phyloP scores from a whole-genome alignment of 2,888 invertebrate genomes.

The Aphodius granarius region DNA sequence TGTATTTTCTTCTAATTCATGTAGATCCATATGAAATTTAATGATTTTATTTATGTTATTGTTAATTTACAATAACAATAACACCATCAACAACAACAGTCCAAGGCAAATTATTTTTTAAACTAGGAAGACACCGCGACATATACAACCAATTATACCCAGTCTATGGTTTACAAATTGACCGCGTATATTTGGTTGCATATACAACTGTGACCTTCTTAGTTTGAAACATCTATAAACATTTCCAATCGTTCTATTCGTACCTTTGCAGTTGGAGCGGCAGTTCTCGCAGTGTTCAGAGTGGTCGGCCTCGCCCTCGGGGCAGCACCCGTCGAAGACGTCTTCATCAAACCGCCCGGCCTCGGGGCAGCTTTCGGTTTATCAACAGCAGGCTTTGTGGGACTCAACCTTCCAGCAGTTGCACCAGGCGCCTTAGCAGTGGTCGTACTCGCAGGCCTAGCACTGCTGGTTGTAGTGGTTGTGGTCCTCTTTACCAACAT shows the following conservation, averaged over 20 bases:
- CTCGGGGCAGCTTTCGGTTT: conserved; percentile 31
- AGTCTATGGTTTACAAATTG: too few relatives aligned
- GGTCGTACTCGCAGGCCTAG: conserved; percentile 22
- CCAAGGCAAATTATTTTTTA: too few relatives aligned
- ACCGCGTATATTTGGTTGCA: too few relatives aligned
- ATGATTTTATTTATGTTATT: too few relatives aligned
- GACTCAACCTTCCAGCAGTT: conserved; percentile 33
- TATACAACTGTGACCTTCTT: too few relatives aligned
- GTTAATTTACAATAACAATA: too few relatives aligned
- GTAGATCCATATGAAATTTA: too few relatives aligned
- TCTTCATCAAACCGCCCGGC: conserved; percentile 31
- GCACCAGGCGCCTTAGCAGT: conserved; percentile 34
- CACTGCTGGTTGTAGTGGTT: conserved; percentile 20
- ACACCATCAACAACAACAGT: too few relatives aligned
- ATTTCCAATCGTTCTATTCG: neutral
- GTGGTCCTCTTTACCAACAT: conserved; percentile 27
- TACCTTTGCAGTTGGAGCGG: conserved; percentile 33
- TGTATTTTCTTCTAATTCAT: too few relatives aligned
- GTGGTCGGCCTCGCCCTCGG: conserved; percentile 40
- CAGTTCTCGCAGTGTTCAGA: conserved; percentile 19
- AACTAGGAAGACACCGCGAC: too few relatives aligned
- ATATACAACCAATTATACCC: too few relatives aligned
- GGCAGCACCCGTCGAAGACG: conserved; percentile 33
- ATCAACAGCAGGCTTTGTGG: conserved; percentile 30
- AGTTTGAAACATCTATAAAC: too few relatives aligned